Conservation (phyloP, 1,140 invertebrate genomes). For the Sarcophaga peregrina region DNA sequence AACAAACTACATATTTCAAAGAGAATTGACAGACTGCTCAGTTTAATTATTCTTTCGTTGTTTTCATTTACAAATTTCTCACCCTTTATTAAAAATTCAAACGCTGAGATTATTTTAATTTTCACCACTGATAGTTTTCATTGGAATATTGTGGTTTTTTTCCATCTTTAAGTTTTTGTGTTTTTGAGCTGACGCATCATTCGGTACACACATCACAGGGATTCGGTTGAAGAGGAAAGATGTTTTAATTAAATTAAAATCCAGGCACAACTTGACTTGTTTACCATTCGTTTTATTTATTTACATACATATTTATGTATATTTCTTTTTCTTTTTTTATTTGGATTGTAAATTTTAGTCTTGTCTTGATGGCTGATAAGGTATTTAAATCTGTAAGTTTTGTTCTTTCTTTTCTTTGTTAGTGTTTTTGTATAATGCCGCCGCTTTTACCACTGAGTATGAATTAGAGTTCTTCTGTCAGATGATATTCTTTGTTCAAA, state of each 20-base stretch:
- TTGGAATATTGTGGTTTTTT: not conserved
- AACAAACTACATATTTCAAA: too few relatives aligned
- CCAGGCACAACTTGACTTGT: slow-evolving; percentile 16
- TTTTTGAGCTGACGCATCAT: slow-evolving; percentile 33
- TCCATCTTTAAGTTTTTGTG: not conserved
- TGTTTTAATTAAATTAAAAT: slow-evolving; percentile 61
- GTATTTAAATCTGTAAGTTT: not conserved
- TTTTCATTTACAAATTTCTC: too few relatives aligned
- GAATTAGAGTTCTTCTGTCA: slow-evolving; percentile 1
- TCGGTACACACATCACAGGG: slow-evolving; percentile 48
- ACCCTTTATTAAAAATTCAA: too few relatives aligned
- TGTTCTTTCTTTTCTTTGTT: not conserved
- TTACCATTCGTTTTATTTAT: too few relatives aligned
- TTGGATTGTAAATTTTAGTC: slow-evolving; percentile 37
- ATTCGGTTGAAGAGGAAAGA: slow-evolving; percentile 51
- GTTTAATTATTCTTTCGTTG: too few relatives aligned
- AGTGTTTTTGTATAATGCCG: not conserved
- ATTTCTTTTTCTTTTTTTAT: not conserved
- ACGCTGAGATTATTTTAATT: too few relatives aligned
- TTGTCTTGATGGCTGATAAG: slow-evolving; percentile 3
- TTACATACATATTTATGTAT: too few relatives aligned
- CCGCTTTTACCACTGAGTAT: not conserved
- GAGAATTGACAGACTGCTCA: too few relatives aligned
- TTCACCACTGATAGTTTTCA: not conserved
- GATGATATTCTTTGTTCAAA: slow-evolving; percentile 1